Evolutionary conservation across 2,797 vertebrate genomes (phyloP).

Genomic region (Etheostoma nigrum): DNA sequence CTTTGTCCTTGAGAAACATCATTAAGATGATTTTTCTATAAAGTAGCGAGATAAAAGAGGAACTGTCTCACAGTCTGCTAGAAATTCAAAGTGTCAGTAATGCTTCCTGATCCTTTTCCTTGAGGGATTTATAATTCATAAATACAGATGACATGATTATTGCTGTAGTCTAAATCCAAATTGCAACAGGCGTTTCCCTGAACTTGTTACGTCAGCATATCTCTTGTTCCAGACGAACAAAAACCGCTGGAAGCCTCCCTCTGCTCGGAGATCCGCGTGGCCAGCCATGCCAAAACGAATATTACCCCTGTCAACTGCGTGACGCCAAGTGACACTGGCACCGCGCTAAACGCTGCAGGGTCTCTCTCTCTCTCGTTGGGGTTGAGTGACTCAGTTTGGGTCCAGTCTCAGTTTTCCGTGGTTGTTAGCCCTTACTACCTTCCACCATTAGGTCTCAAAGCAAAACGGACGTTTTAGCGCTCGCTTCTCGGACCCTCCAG

Average conservation of each 20-base stretch:
- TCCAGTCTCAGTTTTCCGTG: conserved; percentile 38
- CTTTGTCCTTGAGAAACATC: not conserved
- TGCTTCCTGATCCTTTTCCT: conserved; percentile 54
- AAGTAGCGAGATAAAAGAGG: conserved; percentile 20
- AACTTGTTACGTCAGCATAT: conserved; percentile 69
- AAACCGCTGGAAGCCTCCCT: conserved; percentile 51
- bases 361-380: conserved; percentile 9
- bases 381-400: conserved; percentile 21
- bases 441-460: conserved; percentile 89
- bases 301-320: conserved; percentile 55
- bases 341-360: conserved; percentile 56
- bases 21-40: not conserved
- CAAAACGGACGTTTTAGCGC: conserved; percentile 86
- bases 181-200: conserved; percentile 59
- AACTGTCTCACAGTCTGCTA: conserved; percentile 35
- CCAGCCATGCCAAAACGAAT: conserved; percentile 55
- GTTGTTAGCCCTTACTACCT: conserved; percentile 66
- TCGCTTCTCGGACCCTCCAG: conserved; percentile 86
- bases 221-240: conserved; percentile 39
- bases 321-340: conserved; percentile 64
- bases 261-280: conserved; percentile 46
- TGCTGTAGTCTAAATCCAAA: conserved; percentile 69
- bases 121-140: conserved; percentile 70
- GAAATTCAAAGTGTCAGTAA: conserved; percentile 51
- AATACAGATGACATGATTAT: conserved; percentile 71